Evolutionary conservation across 2,888 invertebrate species (phyloP).

Genomic region (Stenoptilia bipunctidactyla): DNA sequence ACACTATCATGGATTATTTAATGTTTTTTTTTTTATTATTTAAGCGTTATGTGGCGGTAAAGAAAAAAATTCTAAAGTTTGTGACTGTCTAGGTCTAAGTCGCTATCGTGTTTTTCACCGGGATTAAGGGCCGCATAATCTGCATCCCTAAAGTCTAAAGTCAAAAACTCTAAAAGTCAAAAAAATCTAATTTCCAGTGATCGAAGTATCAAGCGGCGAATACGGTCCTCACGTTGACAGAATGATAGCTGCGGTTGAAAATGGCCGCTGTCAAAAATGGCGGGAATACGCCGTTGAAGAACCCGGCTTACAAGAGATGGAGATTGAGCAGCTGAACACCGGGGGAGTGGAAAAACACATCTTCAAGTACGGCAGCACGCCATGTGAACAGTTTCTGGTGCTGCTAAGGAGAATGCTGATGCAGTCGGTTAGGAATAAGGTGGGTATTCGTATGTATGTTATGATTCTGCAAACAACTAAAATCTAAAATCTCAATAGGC

Average conservation of each 20-base stretch:
- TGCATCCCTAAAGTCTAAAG: too few relatives aligned
- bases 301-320: constrained; percentile 28
- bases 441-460: constrained; percentile 19
- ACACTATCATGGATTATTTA: too few relatives aligned
- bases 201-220: constrained; percentile 85
- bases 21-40: too few relatives aligned
- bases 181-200: constrained; percentile 73
- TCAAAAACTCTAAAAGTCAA: too few relatives aligned
- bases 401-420: constrained; percentile 78
- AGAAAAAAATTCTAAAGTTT: too few relatives aligned
- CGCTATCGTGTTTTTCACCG: too few relatives aligned
- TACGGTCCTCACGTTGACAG: constrained; percentile 79
- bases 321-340: constrained; percentile 52
- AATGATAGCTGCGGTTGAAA: constrained; percentile 78
- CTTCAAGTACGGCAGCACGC: constrained; percentile 68
- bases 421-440: constrained; percentile 82
- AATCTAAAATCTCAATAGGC: too few relatives aligned
- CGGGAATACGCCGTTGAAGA: constrained; percentile 33
- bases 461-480: too few relatives aligned
- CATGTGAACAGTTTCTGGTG: constrained; percentile 77
- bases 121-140: too few relatives aligned
- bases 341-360: constrained; percentile 57
- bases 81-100: too few relatives aligned
- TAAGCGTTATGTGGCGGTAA: too few relatives aligned
- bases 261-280: constrained; percentile 74